Evolutionary conservation across 1,140 invertebrate genomes (phyloP), one percentile per base, ranked within the genome.

Genomic region (Atta colombica): DNA sequence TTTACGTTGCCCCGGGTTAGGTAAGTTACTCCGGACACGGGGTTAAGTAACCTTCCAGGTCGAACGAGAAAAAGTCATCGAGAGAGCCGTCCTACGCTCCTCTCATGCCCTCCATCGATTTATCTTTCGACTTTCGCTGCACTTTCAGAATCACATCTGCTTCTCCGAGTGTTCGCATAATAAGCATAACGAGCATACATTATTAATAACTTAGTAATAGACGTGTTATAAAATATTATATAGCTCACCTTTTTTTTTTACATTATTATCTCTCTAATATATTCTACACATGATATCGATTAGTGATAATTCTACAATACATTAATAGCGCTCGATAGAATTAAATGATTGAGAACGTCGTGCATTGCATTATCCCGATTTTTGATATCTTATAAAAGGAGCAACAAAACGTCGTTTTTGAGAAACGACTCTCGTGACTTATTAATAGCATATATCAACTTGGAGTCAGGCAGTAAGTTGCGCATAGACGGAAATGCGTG

Each of bases 21-120:
- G 84, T 74, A 86, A 89, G 85, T 77, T 78, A 90, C 77, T 74
- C 75, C 31, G 78, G 86, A 77, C 63, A 55, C 51, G 82, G 39
- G 89, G 89, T 91, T 91, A 91, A 91, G 87, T 90, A 91, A 91
- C 74, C 89, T 81, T 58, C 87, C 55, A 90, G 80, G 89, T 90
- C 74, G 86, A 61, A 60, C 71, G 86, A 86, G 86, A 90, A 91
- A 88, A 88, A 91, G 81, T 88, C 89, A 86, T 88, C 75, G 49
- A 78, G 61, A 72, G 77, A 84, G 39, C 65, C 63, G 71, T 65
- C 85, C 77, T 89, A 80, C 74, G 71, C 85, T 82, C 31, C 86
- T 16, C 49, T 51, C 53, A 58, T 53, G 60, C 85, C 65, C 49
- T 45, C 25, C 82, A 77, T 81, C 88, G 88, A 89, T 89, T 89